Percentiles rank a stretch among this genome's conserved stretches.
Evolutionary conservation across 2,797 vertebrate genomes (phyloP).

Genomic region (Rhinella marina): DNA sequence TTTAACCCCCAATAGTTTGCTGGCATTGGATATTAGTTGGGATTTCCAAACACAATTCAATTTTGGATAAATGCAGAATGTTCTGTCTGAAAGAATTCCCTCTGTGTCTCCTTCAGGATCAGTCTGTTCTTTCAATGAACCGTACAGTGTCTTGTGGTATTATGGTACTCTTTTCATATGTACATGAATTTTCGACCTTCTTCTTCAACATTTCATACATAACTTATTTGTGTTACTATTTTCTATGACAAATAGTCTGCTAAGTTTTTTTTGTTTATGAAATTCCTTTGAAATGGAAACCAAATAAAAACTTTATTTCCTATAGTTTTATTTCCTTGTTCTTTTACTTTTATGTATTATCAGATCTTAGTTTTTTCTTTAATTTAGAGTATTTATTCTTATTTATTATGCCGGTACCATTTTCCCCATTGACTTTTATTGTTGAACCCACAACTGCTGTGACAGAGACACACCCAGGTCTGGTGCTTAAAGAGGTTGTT

Average conservation of each 20-base stretch:
- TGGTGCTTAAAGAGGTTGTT: too few relatives aligned
- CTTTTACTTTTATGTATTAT: background rate
- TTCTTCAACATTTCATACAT: conserved; percentile 34
- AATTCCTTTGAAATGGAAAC: conserved; percentile 35
- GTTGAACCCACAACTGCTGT: too few relatives aligned
- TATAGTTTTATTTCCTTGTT: background rate
- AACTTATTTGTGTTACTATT: conserved; percentile 61
- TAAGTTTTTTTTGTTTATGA: conserved; percentile 46
- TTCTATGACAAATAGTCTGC: conserved; percentile 37
- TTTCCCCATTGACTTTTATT: too few relatives aligned
- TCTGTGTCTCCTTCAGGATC: too few relatives aligned
- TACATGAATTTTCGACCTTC: background rate
- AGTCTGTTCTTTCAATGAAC: background rate
- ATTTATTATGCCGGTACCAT: background rate
- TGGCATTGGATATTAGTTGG: background rate
- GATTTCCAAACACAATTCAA: background rate
- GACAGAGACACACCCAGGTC: too few relatives aligned
- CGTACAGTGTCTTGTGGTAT: background rate
- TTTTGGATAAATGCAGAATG: background rate
- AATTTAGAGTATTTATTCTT: background rate
- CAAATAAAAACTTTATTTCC: conserved; percentile 23
- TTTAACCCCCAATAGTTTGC: background rate
- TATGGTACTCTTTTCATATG: background rate
- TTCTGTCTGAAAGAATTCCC: background rate
- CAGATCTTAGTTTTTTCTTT: background rate